phyloP scores from a whole-genome alignment of 2,888 invertebrate species.

The Biston stratarius region DNA sequence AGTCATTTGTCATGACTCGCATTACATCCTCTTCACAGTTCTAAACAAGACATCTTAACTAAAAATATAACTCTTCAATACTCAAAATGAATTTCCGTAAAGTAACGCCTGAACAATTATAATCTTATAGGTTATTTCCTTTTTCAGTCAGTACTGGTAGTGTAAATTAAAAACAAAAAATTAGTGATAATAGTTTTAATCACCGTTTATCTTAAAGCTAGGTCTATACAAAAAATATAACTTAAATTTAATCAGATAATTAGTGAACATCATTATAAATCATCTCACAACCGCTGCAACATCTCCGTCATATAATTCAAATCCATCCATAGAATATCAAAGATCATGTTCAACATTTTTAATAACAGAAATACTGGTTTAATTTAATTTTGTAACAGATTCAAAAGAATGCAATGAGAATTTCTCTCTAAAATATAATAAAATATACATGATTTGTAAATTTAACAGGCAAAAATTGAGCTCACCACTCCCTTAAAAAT shows the following conservation, averaged over 20 bases:
- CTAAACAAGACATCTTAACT: no score
- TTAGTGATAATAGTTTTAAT: constrained; percentile 81
- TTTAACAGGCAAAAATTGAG: constrained; percentile 57
- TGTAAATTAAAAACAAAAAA: constrained; percentile 33
- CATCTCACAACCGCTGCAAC: constrained; percentile 86
- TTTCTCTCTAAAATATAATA: constrained; percentile 32
- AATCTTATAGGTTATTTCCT: no score
- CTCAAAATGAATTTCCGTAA: no score
- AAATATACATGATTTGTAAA: constrained; percentile 41
- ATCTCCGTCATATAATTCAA: constrained; percentile 74
- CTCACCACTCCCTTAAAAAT: constrained; percentile 47
- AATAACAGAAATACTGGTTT: constrained; percentile 62
- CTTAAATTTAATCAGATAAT: constrained; percentile 84
- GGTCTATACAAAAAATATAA: constrained; percentile 86
- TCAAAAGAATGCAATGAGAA: constrained; percentile 50
- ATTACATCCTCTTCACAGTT: no score
- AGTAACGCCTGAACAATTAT: no score
- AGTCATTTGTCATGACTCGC: no score
- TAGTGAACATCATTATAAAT: constrained; percentile 85
- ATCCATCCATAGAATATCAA: constrained; percentile 71
- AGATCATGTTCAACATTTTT: constrained; percentile 70
- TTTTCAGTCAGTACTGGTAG: not conserved
- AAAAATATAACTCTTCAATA: no score
- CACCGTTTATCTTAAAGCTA: constrained; percentile 80
- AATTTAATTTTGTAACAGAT: constrained; percentile 55